These are phyloP conservation scores for Noctilio leporinus DNA, from an alignment of 2,113 vertebrate genomes.

Conservation along the genomic window DNA sequence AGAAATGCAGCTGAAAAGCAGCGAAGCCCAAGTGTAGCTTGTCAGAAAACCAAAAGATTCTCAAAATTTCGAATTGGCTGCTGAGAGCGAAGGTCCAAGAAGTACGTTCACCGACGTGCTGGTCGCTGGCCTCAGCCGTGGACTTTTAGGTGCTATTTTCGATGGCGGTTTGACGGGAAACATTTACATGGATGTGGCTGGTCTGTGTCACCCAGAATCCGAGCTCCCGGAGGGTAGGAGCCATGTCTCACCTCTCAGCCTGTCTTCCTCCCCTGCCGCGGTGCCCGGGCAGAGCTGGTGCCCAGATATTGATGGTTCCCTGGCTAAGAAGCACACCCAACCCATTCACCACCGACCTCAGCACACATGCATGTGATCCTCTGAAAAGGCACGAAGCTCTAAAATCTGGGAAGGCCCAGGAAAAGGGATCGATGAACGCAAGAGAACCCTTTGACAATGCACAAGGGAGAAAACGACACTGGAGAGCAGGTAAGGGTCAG, in stretches of 20 bases:
- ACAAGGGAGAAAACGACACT: neutral
- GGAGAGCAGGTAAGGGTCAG: too few species aligned
- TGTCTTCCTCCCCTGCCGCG: neutral
- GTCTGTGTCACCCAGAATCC: neutral
- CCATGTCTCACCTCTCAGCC: neutral
- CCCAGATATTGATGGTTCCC: neutral
- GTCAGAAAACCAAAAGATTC: conserved; percentile 16
- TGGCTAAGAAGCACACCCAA: neutral
- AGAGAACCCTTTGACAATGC: neutral
- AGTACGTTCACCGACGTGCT: neutral
- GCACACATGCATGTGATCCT: neutral
- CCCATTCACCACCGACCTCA: neutral
- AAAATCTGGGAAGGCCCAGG: too few species aligned
- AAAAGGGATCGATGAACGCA: too few species aligned
- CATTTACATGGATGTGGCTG: accelerated
- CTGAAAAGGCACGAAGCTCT: too few species aligned
- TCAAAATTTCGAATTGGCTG: conserved; percentile 15
- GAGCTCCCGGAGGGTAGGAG: neutral
- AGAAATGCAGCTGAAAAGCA: conserved; percentile 8
- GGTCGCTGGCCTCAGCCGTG: neutral
- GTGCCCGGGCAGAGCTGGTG: accelerated
- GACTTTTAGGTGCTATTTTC: neutral
- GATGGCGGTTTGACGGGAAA: neutral
- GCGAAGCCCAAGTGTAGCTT: neutral
- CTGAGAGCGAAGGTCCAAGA: conserved; percentile 41